Evolutionary conservation across 2,797 vertebrate genomes (phyloP).

Genomic region (Leptodactylus fallax): DNA sequence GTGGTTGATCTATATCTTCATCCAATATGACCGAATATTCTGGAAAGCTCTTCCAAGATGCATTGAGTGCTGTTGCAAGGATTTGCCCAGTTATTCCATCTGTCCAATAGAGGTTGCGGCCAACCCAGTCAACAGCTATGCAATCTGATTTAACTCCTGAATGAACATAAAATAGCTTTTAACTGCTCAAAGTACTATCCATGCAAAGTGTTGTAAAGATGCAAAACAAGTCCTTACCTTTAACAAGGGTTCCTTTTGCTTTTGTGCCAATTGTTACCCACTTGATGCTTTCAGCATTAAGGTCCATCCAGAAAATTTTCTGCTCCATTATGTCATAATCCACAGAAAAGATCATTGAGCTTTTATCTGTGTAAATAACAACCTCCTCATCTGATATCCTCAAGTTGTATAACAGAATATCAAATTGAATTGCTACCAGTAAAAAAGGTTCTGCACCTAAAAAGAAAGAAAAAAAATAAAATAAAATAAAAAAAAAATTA

Average conservation of each 20-base stretch:
- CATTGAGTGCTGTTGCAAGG: slow-evolving; percentile 78
- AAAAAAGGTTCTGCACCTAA: slow-evolving; percentile 82
- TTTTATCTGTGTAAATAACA: slow-evolving; percentile 75
- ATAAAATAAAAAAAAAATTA: neutral
- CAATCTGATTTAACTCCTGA: slow-evolving; percentile 87
- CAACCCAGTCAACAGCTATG: slow-evolving; percentile 90
- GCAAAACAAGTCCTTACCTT: slow-evolving; percentile 77
- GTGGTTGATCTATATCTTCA: slow-evolving; percentile 83
- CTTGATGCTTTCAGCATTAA: slow-evolving; percentile 85
- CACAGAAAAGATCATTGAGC: slow-evolving; percentile 82
- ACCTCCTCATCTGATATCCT: slow-evolving; percentile 77
- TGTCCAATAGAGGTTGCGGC: slow-evolving; percentile 91
- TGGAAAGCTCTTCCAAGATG: slow-evolving; percentile 72
- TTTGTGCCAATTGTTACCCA: slow-evolving; percentile 79
- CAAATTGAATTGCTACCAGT: slow-evolving; percentile 84
- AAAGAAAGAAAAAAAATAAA: neutral
- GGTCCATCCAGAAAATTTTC: slow-evolving; percentile 88
- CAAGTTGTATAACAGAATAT: slow-evolving; percentile 81
- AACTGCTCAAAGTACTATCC: neutral
- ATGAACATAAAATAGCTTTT: slow-evolving; percentile 24
- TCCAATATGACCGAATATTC: slow-evolving; percentile 83
- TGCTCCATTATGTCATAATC: slow-evolving; percentile 85
- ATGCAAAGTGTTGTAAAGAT: neutral
- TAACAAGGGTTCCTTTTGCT: slow-evolving; percentile 82
- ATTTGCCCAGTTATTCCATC: slow-evolving; percentile 85